phyloP scores from a whole-genome alignment of 2,888 invertebrate genomes.

The Pogonocherus hispidulus region DNA sequence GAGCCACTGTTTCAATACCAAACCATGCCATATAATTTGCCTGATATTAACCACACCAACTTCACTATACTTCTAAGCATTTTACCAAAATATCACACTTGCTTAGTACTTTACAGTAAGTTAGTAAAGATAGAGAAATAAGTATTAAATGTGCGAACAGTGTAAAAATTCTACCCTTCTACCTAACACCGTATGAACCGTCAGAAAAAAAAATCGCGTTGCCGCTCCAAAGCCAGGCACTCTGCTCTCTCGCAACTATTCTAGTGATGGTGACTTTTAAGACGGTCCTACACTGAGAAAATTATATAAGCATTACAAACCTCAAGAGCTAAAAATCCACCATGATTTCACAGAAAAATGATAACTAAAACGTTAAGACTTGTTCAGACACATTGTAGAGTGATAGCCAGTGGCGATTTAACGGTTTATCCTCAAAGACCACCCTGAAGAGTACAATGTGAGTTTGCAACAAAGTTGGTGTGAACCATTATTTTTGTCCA shows the following conservation, averaged over 20 bases:
- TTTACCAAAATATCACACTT: conserved; percentile 35
- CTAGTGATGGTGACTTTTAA: conserved; percentile 45
- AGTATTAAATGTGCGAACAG: conserved; percentile 48
- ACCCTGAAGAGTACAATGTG: no score
- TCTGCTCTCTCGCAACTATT: conserved; percentile 63
- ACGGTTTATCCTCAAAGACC: no score
- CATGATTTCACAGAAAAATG: background rate
- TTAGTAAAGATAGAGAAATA: conserved; percentile 42
- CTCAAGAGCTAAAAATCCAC: background rate
- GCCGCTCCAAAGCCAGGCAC: conserved; percentile 62
- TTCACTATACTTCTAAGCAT: conserved; percentile 16
- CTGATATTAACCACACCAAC: conserved; percentile 2
- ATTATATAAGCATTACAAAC: background rate
- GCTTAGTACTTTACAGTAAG: conserved; percentile 42
- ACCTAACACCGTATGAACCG: conserved; percentile 44
- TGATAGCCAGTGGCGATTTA: no score
- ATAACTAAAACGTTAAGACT: no score
- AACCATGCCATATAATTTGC: conserved; percentile 16
- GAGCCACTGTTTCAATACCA: conserved; percentile 11
- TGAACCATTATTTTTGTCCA: no score
- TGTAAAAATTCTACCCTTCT: conserved; percentile 46
- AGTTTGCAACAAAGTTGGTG: no score
- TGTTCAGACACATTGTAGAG: no score
- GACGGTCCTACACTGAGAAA: conserved; percentile 4
- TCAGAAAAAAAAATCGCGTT: conserved; percentile 44